These are phyloP conservation scores for Danio aesculapii DNA, from an alignment of 2,797 vertebrate species.

Conservation along the genomic window DNA sequence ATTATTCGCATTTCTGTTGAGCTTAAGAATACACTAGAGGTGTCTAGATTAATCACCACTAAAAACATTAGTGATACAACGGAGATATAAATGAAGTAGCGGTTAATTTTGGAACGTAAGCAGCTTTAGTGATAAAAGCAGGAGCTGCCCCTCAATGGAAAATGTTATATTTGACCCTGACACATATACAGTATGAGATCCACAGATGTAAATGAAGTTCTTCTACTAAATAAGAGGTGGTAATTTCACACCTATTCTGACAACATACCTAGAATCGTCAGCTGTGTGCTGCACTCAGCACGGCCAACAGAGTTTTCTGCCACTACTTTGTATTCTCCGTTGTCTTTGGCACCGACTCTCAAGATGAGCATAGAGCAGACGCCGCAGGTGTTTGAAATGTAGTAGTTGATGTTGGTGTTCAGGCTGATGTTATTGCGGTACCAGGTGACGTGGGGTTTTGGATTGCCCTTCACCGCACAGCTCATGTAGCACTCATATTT, in stretches of 20 bases:
- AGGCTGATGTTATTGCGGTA: conserved; percentile 84
- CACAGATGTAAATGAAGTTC: too few species aligned
- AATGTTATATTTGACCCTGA: too few species aligned
- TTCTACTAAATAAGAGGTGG: neutral
- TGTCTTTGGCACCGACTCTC: conserved; percentile 79
- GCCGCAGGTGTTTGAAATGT: conserved; percentile 85
- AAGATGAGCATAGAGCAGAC: conserved; percentile 88
- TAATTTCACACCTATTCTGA: neutral
- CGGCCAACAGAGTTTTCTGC: conserved; percentile 82
- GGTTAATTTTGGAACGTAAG: too few species aligned
- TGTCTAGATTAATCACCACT: too few species aligned
- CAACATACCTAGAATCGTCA: conserved; percentile 81
- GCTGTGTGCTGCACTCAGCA: conserved; percentile 79
- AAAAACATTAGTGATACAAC: too few species aligned
- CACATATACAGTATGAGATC: too few species aligned
- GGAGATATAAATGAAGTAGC: too few species aligned
- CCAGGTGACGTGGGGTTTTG: conserved; percentile 85
- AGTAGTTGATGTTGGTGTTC: conserved; percentile 79
- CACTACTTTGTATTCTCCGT: conserved; percentile 82
- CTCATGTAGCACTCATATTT: conserved; percentile 89
- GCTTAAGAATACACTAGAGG: too few species aligned
- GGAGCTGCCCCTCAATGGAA: too few species aligned
- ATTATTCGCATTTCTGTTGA: too few species aligned
- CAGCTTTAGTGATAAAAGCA: too few species aligned
- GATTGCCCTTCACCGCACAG: conserved; percentile 86